phyloP scores from a whole-genome alignment of 2,113 vertebrate species.

The Eretmodus cyanostictus region DNA sequence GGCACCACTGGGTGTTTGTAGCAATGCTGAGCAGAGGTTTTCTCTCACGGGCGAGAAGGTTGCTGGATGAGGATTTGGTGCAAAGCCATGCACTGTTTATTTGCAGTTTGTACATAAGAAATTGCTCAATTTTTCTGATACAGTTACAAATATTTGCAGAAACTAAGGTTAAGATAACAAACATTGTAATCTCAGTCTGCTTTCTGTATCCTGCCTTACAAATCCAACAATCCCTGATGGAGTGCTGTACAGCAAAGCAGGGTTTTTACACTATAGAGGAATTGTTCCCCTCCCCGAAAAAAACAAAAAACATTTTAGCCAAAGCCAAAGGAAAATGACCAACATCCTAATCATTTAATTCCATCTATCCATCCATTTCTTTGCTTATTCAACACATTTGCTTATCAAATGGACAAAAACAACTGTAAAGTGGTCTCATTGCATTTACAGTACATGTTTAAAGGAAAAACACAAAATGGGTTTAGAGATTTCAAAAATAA shows the following conservation, averaged over 20 bases:
- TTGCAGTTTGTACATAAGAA: neutral
- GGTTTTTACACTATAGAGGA: neutral
- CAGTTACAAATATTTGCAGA: neutral
- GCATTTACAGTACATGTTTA: neutral
- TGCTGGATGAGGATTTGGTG: neutral
- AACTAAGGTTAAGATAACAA: neutral
- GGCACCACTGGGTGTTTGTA: neutral
- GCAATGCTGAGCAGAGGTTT: neutral
- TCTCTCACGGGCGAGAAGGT: rapidly evolving
- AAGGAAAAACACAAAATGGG: neutral
- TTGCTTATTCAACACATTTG: neutral
- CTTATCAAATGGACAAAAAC: neutral
- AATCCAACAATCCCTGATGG: neutral
- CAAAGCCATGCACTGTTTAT: neutral
- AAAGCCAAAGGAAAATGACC: neutral
- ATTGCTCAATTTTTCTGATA: neutral
- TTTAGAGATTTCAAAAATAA: neutral
- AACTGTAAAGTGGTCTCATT: neutral
- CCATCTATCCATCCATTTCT: neutral
- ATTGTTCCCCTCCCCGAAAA: neutral
- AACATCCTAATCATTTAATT: neutral
- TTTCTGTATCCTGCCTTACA: neutral
- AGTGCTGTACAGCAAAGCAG: neutral
- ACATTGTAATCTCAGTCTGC: neutral
- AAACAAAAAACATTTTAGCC: neutral